These are phyloP conservation scores for Osmoderma eremita DNA, from an alignment of 2,888 invertebrate genomes.

Conservation along the genomic window DNA sequence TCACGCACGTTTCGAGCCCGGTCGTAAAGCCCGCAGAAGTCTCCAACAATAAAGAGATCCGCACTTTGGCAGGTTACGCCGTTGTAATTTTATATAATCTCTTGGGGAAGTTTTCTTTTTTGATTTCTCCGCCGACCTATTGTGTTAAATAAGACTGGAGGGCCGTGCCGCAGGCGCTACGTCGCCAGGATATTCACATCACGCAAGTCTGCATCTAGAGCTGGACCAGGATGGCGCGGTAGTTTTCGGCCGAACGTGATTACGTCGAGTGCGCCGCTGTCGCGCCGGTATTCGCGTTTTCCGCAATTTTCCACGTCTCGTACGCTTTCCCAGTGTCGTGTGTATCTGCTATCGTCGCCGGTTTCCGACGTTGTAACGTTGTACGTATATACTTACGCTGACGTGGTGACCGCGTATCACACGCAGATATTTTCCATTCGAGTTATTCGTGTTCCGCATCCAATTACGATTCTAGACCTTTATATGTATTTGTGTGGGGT, in stretches of 20 bases:
- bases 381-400: not conserved
- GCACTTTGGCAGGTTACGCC: not conserved
- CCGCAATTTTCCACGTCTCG: slow-evolving; percentile 9
- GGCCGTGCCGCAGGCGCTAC: slow-evolving; percentile 17
- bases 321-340: slow-evolving; percentile 16
- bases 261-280: slow-evolving; percentile 19
- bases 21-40: no score
- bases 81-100: not conserved
- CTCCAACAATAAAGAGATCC: not conserved
- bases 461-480: no score
- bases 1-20: no score
- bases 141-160: slow-evolving; percentile 16
- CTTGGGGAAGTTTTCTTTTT: not conserved
- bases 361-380: not conserved
- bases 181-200: slow-evolving; percentile 29
- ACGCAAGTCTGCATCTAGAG: slow-evolving; percentile 40
- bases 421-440: no score
- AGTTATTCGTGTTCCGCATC: no score
- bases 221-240: slow-evolving; percentile 38
- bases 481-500: no score
- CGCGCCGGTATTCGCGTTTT: not conserved
- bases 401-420: no score
- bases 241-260: slow-evolving; percentile 35
- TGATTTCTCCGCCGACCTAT: slow-evolving; percentile 21
- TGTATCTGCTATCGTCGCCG: not conserved